Conservation (phyloP, 2,113 vertebrate genomes). For the Percina caprodes region DNA sequence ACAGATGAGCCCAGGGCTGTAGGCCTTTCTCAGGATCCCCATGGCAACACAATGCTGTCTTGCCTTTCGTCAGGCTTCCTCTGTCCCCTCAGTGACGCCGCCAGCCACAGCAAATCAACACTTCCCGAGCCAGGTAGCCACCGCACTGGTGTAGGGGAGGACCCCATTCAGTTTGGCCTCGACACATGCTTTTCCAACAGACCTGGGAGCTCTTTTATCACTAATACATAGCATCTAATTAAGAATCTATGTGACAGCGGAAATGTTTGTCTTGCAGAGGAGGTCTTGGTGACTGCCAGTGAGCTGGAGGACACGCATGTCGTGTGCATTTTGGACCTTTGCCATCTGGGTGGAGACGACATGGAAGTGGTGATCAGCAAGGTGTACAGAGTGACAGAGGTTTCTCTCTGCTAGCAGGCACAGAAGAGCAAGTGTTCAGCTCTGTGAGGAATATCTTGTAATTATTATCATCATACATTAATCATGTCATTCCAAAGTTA, state of each 20-base stretch:
- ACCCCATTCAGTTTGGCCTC: too few relatives aligned
- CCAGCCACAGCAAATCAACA: neutral
- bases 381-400: slow-evolving; percentile 83
- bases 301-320: slow-evolving; percentile 84
- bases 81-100: slow-evolving; percentile 56
- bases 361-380: slow-evolving; percentile 89
- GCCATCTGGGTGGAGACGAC: slow-evolving; percentile 86
- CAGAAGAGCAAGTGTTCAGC: neutral
- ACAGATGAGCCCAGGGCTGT: slow-evolving; percentile 81
- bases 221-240: neutral
- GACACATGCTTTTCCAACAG: neutral
- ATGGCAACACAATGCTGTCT: slow-evolving; percentile 82
- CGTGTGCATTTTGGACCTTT: slow-evolving; percentile 89
- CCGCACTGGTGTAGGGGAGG: neutral
- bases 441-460: neutral
- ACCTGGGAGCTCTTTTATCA: neutral
- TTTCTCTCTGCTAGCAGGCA: slow-evolving; percentile 35
- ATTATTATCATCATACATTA: neutral
- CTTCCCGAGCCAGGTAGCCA: slow-evolving; percentile 81
- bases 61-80: slow-evolving; percentile 79
- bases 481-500: slow-evolving; percentile 10
- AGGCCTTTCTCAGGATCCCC: slow-evolving; percentile 61
- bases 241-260: neutral
- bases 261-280: slow-evolving; percentile 58
- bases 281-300: slow-evolving; percentile 60